Evolutionary conservation across 1,140 invertebrate species (phyloP), one percentile per base, ranked within the genome.

Genomic region (Drosophila tristis): DNA sequence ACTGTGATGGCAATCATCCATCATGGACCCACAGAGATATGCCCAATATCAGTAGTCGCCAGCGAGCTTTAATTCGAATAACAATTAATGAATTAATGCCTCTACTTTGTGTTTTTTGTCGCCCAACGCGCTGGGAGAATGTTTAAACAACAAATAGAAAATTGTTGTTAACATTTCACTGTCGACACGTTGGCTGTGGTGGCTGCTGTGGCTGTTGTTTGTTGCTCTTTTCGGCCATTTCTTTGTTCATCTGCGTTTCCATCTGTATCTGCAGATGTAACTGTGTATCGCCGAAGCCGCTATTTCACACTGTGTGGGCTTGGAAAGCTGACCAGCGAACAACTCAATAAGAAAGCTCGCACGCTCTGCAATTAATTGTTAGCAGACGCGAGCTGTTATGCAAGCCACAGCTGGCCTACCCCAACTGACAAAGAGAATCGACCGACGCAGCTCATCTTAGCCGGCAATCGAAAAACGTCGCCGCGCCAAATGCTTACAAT

Each of bases 161-260:
- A 45, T 70, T 70, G 87, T 81, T 81, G 81, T 85, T 78, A 87
- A 71, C 74, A 81, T 86, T 81, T 87, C 64, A 59, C 78, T 78
- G 78, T 74, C 68, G 51, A 62, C 63, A 60, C 72, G 42, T 61
- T 39, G 35, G 35, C 35, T 39, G 35, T 39, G 4, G 11, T 39
- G 4, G 4, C 11, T 39, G 35, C 2, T 31, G 2, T 29, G 26
- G 0, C 16, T 26, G 5, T 35, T 43, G 29, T 43, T 13, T 35
- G 66, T n/a, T 48, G 66, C 65, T 35, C 35, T 20, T 15, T 13
- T 15, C 15, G 42, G 25, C 49, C 49, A 55, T 57, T 64, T 59
- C 64, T 67, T 43, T 65, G 31, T 67, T 54, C 62, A 23, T 67
- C 53, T 16, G 31, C 61, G 50, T 62, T 42, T 75, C 15, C n/a